phyloP scores from a whole-genome alignment of 1,140 invertebrate species.

The Leucophenga varia region DNA sequence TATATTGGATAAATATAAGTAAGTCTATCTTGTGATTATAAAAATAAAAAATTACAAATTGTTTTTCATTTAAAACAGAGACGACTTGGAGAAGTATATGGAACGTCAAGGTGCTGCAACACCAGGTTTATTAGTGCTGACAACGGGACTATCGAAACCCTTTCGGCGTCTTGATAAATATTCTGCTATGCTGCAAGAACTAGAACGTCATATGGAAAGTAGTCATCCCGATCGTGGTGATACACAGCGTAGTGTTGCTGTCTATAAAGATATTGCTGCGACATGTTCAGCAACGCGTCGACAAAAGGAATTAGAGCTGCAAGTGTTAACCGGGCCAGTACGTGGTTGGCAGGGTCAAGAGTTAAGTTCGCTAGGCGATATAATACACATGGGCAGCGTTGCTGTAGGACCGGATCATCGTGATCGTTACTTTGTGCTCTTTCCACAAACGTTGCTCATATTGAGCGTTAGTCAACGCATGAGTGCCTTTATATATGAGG shows the following conservation, averaged over 20 bases:
- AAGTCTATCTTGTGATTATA: too few relatives aligned
- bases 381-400: constrained; percentile 83
- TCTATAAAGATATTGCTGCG: constrained; percentile 92
- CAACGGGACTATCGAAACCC: constrained; percentile 89
- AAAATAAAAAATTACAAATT: not conserved
- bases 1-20: constrained; percentile 89
- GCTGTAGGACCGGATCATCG: constrained; percentile 77
- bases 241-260: constrained; percentile 87
- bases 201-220: constrained; percentile 93
- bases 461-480: constrained; percentile 86
- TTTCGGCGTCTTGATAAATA: constrained; percentile 95
- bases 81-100: constrained; percentile 85
- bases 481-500: constrained; percentile 95
- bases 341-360: constrained; percentile 94
- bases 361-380: constrained; percentile 62
- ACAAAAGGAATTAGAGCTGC: constrained; percentile 95
- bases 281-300: constrained; percentile 80
- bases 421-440: constrained; percentile 91
- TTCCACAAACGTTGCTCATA: constrained; percentile 84
- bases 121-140: constrained; percentile 85
- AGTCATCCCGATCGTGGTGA: constrained; percentile 94
- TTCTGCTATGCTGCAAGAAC: constrained; percentile 88
- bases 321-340: constrained; percentile 90
- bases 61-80: constrained; percentile 59
- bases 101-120: constrained; percentile 78